Base-by-base conservation (phyloP, 2,888 invertebrate genomes). In the Fragum whitleyi region DNA sequence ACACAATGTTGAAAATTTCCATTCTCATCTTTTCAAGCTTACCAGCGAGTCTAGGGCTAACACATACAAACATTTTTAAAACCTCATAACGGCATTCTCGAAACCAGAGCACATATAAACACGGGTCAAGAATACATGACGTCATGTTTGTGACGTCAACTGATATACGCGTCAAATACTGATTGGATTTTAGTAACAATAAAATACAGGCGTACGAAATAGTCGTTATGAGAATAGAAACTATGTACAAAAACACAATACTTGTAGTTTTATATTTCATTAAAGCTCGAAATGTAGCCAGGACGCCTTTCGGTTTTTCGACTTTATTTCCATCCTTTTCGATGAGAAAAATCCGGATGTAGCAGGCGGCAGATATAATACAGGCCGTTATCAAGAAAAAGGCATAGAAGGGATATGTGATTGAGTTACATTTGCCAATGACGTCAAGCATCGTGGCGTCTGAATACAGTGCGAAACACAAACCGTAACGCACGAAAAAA, bases 201-300 rank as follows among this genome's bases (percentile, higher is more conserved):
- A 73, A 21, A 9, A 80, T 57, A 26, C 29, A 39, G 7, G 47
- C 28, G n/a, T 76, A 76, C 9, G 53, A 65, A 11, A 76, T 19
- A 0, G 76, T 61, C 28, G 73, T 76, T 2, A 65, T 19, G 16
- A 76, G 36, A 26, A 76, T 69, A 0, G 69, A 73, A 0, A 80
- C 6, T 16, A 69, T 61, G 55, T 80, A 80, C 1, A 80, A 59
- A 42, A 76, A 76, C 36, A 80, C 80, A 23, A 80, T 57, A 21
- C 73, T 73, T 9, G 80, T 80, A 16, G 76, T 59, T 53, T 69
- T 73, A 23, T 79, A 76, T 21, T 71, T 62, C 26, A 57, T 53
- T 23, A 79, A 51, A 16, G 47, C n/a, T 29, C 21, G 42, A 42
- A 71, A 28, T 0, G 61, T 61, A 5, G 51, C 42, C 19, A 42